Evolutionary conservation across 2,797 vertebrate species (phyloP).

Genomic region (Semaprochilodus insignis): DNA sequence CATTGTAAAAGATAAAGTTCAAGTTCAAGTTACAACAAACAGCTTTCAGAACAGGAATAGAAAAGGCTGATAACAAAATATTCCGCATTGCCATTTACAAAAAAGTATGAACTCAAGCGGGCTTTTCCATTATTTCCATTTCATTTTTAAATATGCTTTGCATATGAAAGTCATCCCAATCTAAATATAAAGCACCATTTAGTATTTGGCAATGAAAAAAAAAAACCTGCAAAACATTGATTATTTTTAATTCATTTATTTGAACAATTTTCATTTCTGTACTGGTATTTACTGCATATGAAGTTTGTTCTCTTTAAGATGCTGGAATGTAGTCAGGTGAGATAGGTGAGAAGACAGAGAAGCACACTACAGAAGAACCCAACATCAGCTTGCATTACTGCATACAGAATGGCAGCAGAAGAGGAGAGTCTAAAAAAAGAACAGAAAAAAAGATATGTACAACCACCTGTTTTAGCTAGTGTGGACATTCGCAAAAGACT

Average conservation of each 20-base stretch:
- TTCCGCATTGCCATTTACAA: slow-evolving; percentile 99
- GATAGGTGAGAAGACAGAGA: slow-evolving; percentile 90
- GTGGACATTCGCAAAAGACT: slow-evolving; percentile 87
- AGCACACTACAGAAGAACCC: slow-evolving; percentile 99
- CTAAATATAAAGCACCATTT: slow-evolving; percentile 99
- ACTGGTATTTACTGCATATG: slow-evolving; percentile 98
- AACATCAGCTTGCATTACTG: slow-evolving; percentile 98
- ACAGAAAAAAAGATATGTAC: slow-evolving; percentile 94
- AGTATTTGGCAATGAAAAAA: slow-evolving; percentile 99
- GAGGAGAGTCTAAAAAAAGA: slow-evolving; percentile 71
- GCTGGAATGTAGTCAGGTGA: slow-evolving; percentile 97
- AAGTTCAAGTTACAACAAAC: slow-evolving; percentile 99
- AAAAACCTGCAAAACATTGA: slow-evolving; percentile 92
- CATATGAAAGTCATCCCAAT: slow-evolving; percentile 99
- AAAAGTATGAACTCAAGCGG: slow-evolving; percentile 99
- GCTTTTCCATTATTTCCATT: slow-evolving; percentile 87
- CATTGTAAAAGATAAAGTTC: slow-evolving; percentile 99
- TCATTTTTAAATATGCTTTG: slow-evolving; percentile 96
- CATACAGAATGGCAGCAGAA: slow-evolving; percentile 95
- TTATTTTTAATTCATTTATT: slow-evolving; percentile 80
- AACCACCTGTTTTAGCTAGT: slow-evolving; percentile 91
- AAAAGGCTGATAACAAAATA: slow-evolving; percentile 99
- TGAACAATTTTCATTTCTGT: slow-evolving; percentile 69
- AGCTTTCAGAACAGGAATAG: slow-evolving; percentile 99
- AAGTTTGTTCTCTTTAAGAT: slow-evolving; percentile 83